Base-by-base conservation (phyloP, 2,888 invertebrate species). In the Mactromeris polynyma region DNA sequence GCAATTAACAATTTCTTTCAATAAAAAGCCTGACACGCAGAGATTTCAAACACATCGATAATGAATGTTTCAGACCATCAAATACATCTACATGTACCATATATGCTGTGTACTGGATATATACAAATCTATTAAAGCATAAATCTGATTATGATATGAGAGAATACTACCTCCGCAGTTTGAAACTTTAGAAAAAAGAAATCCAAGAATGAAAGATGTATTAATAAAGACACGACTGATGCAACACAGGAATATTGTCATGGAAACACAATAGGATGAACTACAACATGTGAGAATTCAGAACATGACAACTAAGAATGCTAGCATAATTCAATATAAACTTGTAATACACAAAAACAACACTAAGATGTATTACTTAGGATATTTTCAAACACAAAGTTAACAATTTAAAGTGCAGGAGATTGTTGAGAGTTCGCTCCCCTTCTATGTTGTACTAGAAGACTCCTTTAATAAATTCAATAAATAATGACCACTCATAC, bases 141-240 rank as follows among this genome's bases (percentile, higher is more conserved):
- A 26, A 19, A n/a, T 64, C 58, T 26, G 58, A 26, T 64, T 64
- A 64, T 64, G n/a, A 73, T 33, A 21, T 33, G 36, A 36, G n/a
- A 36, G 73, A 73, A 73, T 73, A 46, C 69, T 83, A 83, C 83
- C 83, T 83, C 83, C 17, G 83, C 83, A 33, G 83, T 21, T 21
- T 83, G 42, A 42, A 83, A 46, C 83, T 83, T 83, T 73, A 83
- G 33, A 83, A 83, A 46, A 83, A 42, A 69, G 9, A 73, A 83
- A 33, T 69, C 14, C 11, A 73, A 17, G 26, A 73, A 33, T 26
- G 26, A 26, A 26, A 26, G 58, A 26, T 64, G 26, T 26, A n/a
- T 26, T 4, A 64, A 64, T 17, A 46, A 64, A 64, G 58, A 64
- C 58, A 64, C 58, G 26, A 64, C 14, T 26, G 26, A 0, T 64